Conservation (phyloP, 2,113 vertebrate genomes). For the Pelodiscus sinensis region DNA sequence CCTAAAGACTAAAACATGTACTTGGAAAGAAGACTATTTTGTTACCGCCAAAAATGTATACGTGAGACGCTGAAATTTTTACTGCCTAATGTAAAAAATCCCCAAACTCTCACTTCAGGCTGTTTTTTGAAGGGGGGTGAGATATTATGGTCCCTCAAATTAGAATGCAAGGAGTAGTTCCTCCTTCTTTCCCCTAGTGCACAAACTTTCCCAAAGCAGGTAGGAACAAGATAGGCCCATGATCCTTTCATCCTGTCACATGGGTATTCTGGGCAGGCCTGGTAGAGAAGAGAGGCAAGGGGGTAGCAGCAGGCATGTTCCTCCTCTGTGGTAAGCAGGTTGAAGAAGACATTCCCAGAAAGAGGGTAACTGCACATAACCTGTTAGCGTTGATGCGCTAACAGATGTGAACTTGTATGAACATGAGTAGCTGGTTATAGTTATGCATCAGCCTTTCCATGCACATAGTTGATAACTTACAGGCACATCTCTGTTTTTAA, state of each 20-base stretch:
- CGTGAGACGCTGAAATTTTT: background rate
- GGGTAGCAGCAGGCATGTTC: background rate
- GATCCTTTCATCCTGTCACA: fast-evolving
- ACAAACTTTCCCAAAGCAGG: background rate
- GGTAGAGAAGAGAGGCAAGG: background rate
- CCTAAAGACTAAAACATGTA: background rate
- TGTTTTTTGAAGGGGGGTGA: background rate
- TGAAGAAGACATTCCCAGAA: background rate
- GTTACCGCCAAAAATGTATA: background rate
- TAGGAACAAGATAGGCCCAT: fast-evolving
- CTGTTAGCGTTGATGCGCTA: background rate
- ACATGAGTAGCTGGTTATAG: background rate
- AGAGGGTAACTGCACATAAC: background rate
- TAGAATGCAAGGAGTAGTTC: background rate
- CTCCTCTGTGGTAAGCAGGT: background rate
- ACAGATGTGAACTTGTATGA: background rate
- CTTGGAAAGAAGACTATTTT: background rate
- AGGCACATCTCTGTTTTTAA: background rate
- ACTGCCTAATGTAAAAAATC: background rate
- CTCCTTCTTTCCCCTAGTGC: background rate
- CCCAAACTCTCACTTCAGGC: background rate
- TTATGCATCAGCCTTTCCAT: background rate
- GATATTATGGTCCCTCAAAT: background rate
- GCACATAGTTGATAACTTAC: background rate
- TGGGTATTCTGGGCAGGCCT: background rate